Percentiles rank a stretch among this genome's conserved stretches.
Conservation (phyloP, 2,113 vertebrate genomes). For the Ursus arctos region DNA sequence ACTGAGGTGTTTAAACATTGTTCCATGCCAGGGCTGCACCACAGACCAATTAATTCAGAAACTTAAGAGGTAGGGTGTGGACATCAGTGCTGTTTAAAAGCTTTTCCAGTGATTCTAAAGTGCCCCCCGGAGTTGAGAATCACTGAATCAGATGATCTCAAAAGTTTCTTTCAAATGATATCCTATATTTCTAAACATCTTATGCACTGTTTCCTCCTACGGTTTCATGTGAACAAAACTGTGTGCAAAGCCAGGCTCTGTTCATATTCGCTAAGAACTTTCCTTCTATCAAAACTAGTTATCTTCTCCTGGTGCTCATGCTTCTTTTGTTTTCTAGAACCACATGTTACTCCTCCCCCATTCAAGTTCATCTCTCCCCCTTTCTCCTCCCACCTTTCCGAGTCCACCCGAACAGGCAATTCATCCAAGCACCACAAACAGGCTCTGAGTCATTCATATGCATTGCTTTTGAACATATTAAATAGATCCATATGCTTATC, state of each 20-base stretch:
- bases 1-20: background rate
- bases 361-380: background rate
- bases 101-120: background rate
- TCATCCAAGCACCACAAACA: constrained; percentile 65
- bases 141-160: background rate
- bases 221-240: background rate
- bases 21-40: background rate
- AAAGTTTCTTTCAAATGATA: constrained; percentile 1
- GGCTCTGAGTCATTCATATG: constrained; percentile 73
- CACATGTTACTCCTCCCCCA: background rate
- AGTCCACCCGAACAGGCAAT: constrained; percentile 68
- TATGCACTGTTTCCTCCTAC: background rate
- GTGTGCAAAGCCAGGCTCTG: background rate
- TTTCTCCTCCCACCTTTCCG: constrained; percentile 69
- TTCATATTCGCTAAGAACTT: background rate
- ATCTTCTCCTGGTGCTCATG: background rate
- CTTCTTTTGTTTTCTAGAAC: constrained; percentile 33
- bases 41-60: background rate
- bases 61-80: background rate
- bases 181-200: constrained; percentile 28
- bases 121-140: background rate
- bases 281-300: background rate
- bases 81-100: background rate
- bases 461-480: constrained; percentile 81
- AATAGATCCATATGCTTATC: constrained; percentile 83